These are phyloP conservation scores for Drosophila asahinai DNA, from an alignment of 1,140 invertebrate genomes.

Conservation along the genomic window DNA sequence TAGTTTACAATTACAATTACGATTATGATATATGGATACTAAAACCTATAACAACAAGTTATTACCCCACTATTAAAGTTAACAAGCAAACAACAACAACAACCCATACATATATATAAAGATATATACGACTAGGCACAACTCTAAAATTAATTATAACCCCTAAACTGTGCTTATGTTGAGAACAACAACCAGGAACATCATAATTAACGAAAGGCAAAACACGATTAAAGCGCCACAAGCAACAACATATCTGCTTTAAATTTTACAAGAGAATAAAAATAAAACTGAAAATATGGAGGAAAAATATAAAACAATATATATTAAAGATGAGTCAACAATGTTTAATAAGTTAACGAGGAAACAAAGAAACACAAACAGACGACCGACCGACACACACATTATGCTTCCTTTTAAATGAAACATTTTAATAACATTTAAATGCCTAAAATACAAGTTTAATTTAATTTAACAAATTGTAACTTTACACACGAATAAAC, in stretches of 20 bases:
- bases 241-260: constrained; percentile 83
- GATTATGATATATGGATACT: constrained; percentile 60
- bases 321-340: constrained; percentile 64
- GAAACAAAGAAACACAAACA: constrained; percentile 21
- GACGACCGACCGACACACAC: constrained; percentile 47
- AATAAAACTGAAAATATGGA: constrained; percentile 15
- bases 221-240: constrained; percentile 65
- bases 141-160: constrained; percentile 78
- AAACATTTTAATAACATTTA: constrained; percentile 80
- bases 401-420: constrained; percentile 83
- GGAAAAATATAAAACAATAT: constrained; percentile 33
- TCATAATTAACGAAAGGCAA: constrained; percentile 35
- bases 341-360: constrained; percentile 55
- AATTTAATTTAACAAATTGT: constrained; percentile 68
- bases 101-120: constrained; percentile 60
- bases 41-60: constrained; percentile 68
- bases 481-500: constrained; percentile 79
- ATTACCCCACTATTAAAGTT: constrained; percentile 81
- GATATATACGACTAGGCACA: constrained; percentile 69
- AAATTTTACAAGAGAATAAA: constrained; percentile 66
- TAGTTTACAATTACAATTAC: constrained; percentile 73
- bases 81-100: constrained; percentile 58
- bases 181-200: constrained; percentile 53
- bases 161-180: constrained; percentile 78
- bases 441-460: constrained; percentile 62